These are phyloP conservation scores for Regulus satrapa DNA, from an alignment of 2,113 vertebrate genomes.

Conservation along the genomic window DNA sequence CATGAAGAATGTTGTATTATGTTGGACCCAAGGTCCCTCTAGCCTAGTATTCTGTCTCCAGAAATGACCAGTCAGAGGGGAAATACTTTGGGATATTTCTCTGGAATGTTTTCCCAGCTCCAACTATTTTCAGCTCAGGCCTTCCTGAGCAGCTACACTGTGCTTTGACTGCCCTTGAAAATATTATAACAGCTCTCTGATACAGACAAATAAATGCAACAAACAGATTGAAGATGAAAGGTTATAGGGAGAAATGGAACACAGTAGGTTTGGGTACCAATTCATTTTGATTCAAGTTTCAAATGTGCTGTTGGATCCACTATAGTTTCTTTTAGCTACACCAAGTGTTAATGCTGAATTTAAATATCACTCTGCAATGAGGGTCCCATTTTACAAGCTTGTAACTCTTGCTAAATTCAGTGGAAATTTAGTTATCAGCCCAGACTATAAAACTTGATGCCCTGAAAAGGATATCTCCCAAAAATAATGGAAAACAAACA, in stretches of 20 bases:
- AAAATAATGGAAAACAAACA: background rate
- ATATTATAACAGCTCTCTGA: background rate
- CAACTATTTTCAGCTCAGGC: background rate
- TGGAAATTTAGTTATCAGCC: background rate
- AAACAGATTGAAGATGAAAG: background rate
- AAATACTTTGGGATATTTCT: background rate
- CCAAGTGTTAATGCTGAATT: background rate
- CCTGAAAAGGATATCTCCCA: background rate
- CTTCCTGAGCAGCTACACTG: background rate
- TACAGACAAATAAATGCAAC: background rate
- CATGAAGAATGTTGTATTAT: background rate
- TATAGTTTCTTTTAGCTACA: background rate
- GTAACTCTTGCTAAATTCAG: background rate
- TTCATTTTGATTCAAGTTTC: background rate
- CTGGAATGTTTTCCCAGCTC: background rate
- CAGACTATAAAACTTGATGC: background rate
- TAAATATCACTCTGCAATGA: background rate
- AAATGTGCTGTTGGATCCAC: background rate
- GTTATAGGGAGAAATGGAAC: background rate
- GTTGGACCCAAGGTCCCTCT: background rate
- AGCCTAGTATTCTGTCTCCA: background rate
- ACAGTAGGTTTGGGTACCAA: background rate
- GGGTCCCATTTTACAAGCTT: background rate
- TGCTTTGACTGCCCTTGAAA: background rate
- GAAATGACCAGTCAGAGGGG: background rate